These are phyloP conservation scores for Theretra japonica DNA, from an alignment of 2,888 invertebrate genomes.

Conservation along the genomic window DNA sequence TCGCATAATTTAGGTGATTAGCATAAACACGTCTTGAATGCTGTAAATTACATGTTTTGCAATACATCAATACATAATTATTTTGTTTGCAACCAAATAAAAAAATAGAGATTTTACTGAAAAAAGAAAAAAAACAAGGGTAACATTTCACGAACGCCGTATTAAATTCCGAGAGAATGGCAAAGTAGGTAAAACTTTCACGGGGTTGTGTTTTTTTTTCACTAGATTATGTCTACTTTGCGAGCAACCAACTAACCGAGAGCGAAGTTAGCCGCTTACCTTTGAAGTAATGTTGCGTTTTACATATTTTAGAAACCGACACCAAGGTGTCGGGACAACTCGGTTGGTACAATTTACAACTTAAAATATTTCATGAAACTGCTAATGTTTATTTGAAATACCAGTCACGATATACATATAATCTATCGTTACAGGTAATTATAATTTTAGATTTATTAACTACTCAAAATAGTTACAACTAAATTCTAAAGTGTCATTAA, in stretches of 20 bases:
- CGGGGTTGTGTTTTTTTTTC: conserved; percentile 44
- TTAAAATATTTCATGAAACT: not conserved
- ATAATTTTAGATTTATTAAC: too few relatives aligned
- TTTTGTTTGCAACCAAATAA: too few relatives aligned
- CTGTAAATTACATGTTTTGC: too few relatives aligned
- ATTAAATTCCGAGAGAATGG: conserved; percentile 52
- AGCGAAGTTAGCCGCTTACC: conserved; percentile 26
- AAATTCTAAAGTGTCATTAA: too few relatives aligned
- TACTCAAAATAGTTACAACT: too few relatives aligned
- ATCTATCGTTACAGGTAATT: too few relatives aligned
- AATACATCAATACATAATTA: too few relatives aligned
- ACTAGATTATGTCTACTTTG: conserved; percentile 49
- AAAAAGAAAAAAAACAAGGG: conserved; percentile 21
- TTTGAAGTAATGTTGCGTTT: conserved; percentile 17
- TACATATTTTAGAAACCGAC: conserved; percentile 8
- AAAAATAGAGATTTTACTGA: too few relatives aligned
- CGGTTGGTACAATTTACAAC: conserved; percentile 4
- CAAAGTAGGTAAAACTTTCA: conserved; percentile 54
- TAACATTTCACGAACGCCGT: conserved; percentile 44
- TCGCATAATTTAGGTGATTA: conserved; percentile 13
- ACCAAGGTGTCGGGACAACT: not conserved
- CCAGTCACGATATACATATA: not conserved
- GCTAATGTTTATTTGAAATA: not conserved
- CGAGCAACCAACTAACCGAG: conserved; percentile 35
- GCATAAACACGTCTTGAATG: not conserved